Evolutionary conservation across 2,888 invertebrate species (phyloP).

Genomic region (Ormyrus nitidulus): DNA sequence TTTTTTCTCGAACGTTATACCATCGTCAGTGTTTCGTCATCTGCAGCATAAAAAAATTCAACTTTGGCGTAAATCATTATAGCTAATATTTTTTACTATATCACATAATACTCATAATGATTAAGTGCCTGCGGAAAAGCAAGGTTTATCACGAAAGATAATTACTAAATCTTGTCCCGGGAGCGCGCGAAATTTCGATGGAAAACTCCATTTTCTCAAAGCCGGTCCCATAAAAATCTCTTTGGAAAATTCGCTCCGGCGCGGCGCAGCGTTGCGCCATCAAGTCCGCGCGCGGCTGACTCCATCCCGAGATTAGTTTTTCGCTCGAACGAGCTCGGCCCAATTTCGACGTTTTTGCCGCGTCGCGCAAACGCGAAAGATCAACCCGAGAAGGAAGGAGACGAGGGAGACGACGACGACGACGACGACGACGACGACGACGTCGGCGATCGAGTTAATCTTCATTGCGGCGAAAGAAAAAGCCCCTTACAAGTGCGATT

Average conservation of each 20-base stretch:
- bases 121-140: too few relatives aligned
- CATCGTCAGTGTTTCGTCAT: too few relatives aligned
- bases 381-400: conserved; percentile 17
- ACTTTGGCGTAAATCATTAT: too few relatives aligned
- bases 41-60: too few relatives aligned
- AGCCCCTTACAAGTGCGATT: conserved; percentile 45
- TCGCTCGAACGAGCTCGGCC: conserved; percentile 51
- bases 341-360: conserved; percentile 47
- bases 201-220: conserved; percentile 24
- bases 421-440: background rate
- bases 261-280: background rate
- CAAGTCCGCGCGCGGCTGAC: conserved; percentile 12
- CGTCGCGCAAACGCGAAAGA: conserved; percentile 36
- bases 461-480: conserved; percentile 53
- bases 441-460: conserved; percentile 44
- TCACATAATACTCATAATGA: too few relatives aligned
- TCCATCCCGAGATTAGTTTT: conserved; percentile 49
- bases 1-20: background rate
- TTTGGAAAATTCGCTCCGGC: conserved; percentile 11
- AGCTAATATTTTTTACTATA: too few relatives aligned
- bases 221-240: conserved; percentile 11
- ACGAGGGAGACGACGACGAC: background rate
- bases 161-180: too few relatives aligned
- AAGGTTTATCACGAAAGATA: too few relatives aligned
- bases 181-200: background rate